Evolutionary conservation across 2,888 invertebrate species (phyloP).

Genomic region (Spilarctia lutea): DNA sequence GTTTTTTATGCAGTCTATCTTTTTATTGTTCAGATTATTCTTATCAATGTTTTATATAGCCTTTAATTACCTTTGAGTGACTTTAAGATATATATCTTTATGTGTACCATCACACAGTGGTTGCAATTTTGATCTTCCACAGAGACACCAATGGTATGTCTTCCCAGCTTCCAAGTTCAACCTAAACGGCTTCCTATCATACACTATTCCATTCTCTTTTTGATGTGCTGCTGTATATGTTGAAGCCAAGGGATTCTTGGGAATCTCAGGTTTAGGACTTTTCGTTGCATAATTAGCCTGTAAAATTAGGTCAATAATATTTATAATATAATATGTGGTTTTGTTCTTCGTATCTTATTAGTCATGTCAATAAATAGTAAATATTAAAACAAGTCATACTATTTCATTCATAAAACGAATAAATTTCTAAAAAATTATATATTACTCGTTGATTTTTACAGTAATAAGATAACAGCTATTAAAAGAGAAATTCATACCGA

Average conservation of each 20-base stretch:
- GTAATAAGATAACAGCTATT: not conserved
- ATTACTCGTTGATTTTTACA: not conserved
- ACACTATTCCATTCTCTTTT: conserved; percentile 90
- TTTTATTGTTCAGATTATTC: not conserved
- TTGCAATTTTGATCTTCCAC: conserved; percentile 96
- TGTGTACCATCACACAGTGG: conserved; percentile 98
- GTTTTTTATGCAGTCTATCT: no score
- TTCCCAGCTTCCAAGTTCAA: conserved; percentile 91
- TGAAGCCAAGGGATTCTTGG: conserved; percentile 88
- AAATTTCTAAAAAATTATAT: not conserved
- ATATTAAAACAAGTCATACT: not conserved
- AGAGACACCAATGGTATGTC: conserved; percentile 96
- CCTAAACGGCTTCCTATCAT: conserved; percentile 96
- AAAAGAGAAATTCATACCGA: conserved; percentile 32
- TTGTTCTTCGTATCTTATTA: not conserved
- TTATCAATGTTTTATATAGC: not conserved
- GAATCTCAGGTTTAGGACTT: conserved; percentile 86
- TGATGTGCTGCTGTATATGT: conserved; percentile 89
- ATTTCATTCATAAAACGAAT: not conserved
- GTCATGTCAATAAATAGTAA: not conserved
- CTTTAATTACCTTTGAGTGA: conserved; percentile 87
- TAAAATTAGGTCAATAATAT: conserved; percentile 35
- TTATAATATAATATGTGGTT: not conserved
- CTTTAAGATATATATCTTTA: conserved; percentile 90
- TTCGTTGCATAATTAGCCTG: conserved; percentile 75